Conservation (phyloP, 2,113 vertebrate genomes). For the Centropus unirufus region DNA sequence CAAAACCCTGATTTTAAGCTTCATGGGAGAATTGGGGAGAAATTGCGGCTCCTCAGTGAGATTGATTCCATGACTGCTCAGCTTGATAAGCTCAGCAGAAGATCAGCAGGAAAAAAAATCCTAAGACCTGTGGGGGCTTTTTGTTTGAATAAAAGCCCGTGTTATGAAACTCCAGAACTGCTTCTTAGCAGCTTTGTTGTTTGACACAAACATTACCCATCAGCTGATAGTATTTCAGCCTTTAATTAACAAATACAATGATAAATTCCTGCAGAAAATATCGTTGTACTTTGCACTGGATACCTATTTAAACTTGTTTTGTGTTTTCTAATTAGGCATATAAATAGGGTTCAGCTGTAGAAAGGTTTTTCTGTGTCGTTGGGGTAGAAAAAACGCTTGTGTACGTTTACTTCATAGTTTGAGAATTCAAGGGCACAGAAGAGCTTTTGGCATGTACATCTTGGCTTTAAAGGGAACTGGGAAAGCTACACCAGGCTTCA, state of each 20-base stretch:
- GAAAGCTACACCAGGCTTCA: conserved; percentile 38
- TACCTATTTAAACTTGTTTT: background rate
- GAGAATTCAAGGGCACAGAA: conserved; percentile 53
- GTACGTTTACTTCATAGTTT: conserved; percentile 32
- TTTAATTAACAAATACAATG: background rate
- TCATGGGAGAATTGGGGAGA: conserved; percentile 62
- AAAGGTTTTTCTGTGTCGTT: background rate
- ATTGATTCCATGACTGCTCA: conserved; percentile 68
- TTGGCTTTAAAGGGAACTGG: conserved; percentile 51
- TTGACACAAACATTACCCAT: background rate
- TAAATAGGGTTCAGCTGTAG: background rate
- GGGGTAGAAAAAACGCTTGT: background rate
- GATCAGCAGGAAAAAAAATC: conserved; percentile 23
- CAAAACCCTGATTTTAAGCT: conserved; percentile 66
- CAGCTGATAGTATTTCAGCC: conserved; percentile 3
- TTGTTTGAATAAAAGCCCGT: conserved; percentile 40
- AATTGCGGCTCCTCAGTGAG: conserved; percentile 60
- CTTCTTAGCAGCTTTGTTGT: conserved; percentile 11
- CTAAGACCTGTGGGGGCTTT: conserved; percentile 45
- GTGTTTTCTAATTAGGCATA: background rate
- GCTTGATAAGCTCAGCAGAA: conserved; percentile 68
- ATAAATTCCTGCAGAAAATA: conserved; percentile 1
- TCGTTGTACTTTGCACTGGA: background rate
- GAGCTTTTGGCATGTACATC: conserved; percentile 52
- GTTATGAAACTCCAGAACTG: conserved; percentile 25